Base-by-base conservation (phyloP, 2,888 invertebrate species). In the Drosophila incognita region DNA sequence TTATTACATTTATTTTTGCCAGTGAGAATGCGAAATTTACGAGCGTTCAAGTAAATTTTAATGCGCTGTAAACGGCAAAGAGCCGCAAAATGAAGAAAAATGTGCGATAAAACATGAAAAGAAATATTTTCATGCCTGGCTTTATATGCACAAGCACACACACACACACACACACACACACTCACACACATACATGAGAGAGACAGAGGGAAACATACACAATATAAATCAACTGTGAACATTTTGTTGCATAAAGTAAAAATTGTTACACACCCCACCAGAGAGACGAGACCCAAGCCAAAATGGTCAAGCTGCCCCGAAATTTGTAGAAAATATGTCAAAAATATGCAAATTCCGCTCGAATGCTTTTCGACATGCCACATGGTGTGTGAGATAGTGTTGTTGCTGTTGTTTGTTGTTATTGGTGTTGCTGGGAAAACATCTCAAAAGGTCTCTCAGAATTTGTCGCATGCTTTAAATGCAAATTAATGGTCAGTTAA, bases 401-500 rank as follows among this genome's bases (percentile, higher is more conserved):
- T 63, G 51, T 35, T 36, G 42, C 42, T 52, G 24, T 11, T 36
- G 24, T 11, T 11, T 36, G 27, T 29, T 66, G 49, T 13, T 58
- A 31, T 51, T 59, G 63, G 18, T 70, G 68, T 57, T 72, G 49
- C 38, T 59, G 65, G 49, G 74, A 77, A 77, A 76, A 77, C 81
- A 78, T 74, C 70, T 68, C 56, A 3, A 48, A 71, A 69, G 57
- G 71, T 67, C 54, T 69, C 56, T 8, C 54, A 69, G 66, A 87
- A 85, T 85, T 80, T 83, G 83, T 87, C 72, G 76, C 74, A 77
- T 69, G 69, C 52, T 59, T 82, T 83, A 79, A 82, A 89, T 89
- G 89, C 78, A 89, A 89, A 89, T 89, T 83, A 85, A 89, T 89
- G 89, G 89, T 81, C 89, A 90, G 90, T 89, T 89, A 85, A 90